Conservation (phyloP, 2,113 vertebrate species). For the Poicephalus meyeri region DNA sequence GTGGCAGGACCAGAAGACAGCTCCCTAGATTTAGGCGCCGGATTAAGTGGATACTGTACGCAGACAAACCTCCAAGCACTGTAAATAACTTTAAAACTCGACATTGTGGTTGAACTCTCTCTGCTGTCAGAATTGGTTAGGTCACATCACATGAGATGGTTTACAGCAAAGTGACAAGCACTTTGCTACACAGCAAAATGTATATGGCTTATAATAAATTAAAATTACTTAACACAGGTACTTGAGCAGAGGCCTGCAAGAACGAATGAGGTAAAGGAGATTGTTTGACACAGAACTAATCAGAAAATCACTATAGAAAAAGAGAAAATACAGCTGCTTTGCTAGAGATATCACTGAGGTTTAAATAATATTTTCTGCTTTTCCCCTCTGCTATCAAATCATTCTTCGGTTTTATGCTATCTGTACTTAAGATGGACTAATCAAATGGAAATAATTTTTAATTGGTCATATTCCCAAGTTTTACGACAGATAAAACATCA, state of each 20-base stretch:
- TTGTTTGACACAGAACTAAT: background rate
- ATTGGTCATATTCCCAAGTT: background rate
- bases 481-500: background rate
- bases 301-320: background rate
- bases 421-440: background rate
- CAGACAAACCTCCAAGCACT: constrained; percentile 45
- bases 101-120: constrained; percentile 30
- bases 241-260: background rate
- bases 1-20: constrained; percentile 41
- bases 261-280: background rate
- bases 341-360: background rate
- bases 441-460: background rate
- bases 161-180: constrained; percentile 61
- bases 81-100: constrained; percentile 67
- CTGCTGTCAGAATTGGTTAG: constrained; percentile 63
- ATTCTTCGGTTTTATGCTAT: background rate
- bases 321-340: background rate
- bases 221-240: constrained; percentile 15
- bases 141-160: constrained; percentile 16
- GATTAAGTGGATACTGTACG: constrained; percentile 60
- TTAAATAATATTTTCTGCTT: background rate
- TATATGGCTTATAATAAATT: constrained; percentile 46
- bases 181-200: constrained; percentile 41
- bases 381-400: background rate
- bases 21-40: constrained; percentile 37